phyloP scores from a whole-genome alignment of 2,888 invertebrate species.

The Eupithecia dodoneata region DNA sequence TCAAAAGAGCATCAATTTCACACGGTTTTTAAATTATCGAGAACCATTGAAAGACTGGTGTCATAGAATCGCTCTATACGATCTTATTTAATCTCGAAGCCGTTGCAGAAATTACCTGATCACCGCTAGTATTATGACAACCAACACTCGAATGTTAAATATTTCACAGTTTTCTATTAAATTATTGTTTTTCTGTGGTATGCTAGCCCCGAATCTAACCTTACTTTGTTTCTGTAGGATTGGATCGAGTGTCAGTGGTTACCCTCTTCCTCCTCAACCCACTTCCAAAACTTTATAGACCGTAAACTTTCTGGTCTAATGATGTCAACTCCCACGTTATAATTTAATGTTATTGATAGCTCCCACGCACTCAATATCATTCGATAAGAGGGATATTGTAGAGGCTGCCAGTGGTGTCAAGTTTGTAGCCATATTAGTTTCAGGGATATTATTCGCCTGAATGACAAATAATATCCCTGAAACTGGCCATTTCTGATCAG shows the following conservation, averaged over 20 bases:
- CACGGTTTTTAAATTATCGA: too few species aligned
- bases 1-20: neutral
- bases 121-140: neutral
- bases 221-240: neutral
- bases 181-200: neutral
- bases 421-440: neutral
- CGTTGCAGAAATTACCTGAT: neutral
- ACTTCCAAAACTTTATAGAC: neutral
- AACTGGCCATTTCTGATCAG: neutral
- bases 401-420: neutral
- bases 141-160: too few species aligned
- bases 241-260: neutral
- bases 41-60: too few species aligned
- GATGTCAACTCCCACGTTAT: neutral
- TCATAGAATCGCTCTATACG: too few species aligned
- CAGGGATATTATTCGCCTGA: too few species aligned
- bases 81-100: neutral
- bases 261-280: neutral
- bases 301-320: neutral
- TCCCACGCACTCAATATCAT: neutral
- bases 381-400: neutral
- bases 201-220: neutral
- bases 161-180: neutral
- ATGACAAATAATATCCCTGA: neutral
- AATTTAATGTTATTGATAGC: neutral